Evolutionary conservation across 2,888 invertebrate species (phyloP).

Genomic region (Neoaliturus tenellus): DNA sequence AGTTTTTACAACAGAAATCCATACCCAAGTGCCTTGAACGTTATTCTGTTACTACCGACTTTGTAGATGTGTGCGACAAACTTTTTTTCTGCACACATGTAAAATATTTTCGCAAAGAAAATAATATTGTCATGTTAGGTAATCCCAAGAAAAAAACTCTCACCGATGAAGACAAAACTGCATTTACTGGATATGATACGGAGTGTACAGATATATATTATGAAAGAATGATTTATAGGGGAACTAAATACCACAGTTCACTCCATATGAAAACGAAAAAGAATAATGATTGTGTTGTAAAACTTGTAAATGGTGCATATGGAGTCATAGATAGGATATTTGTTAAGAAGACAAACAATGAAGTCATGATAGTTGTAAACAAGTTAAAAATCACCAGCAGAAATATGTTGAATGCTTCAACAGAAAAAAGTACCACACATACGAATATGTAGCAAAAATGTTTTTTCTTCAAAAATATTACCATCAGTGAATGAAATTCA

Average conservation of each 20-base stretch:
- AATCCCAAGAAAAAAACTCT: not conserved
- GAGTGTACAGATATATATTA: not conserved
- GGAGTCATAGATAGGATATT: not conserved
- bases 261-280: not conserved
- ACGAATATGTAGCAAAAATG: not conserved
- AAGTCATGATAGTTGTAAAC: not conserved
- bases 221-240: constrained; percentile 5
- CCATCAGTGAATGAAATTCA: not conserved
- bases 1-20: not conserved
- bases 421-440: not conserved
- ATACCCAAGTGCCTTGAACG: not conserved
- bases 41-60: not conserved
- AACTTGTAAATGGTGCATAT: not conserved
- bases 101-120: not conserved
- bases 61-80: not conserved
- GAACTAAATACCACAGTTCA: not conserved
- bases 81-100: not conserved
- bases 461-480: not conserved
- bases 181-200: not conserved
- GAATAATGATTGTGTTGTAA: constrained; percentile 7
- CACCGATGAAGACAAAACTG: not conserved
- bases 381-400: not conserved
- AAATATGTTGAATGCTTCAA: not conserved
- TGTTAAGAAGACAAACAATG: not conserved
- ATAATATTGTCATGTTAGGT: not conserved